These are phyloP conservation scores for Argyra leucocephala DNA, from an alignment of 2,888 invertebrate genomes.

Conservation along the genomic window DNA sequence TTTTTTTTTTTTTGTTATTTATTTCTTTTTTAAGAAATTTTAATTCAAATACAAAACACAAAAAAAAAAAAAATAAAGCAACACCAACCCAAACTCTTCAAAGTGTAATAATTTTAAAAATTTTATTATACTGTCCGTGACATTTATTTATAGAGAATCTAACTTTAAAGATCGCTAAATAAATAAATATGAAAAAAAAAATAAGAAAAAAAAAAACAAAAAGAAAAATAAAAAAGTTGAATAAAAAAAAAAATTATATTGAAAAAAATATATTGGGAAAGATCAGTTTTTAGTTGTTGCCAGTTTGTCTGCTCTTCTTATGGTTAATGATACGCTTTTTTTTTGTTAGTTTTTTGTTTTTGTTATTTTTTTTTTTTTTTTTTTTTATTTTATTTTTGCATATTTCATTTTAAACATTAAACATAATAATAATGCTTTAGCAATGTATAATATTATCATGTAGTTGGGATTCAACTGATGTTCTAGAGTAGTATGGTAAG, in stretches of 20 bases:
- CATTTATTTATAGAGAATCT: not conserved
- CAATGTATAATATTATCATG: too few relatives aligned
- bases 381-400: not conserved
- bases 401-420: not conserved
- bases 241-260: not conserved
- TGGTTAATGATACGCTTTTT: not conserved
- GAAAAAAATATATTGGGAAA: not conserved
- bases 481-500: too few relatives aligned
- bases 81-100: not conserved
- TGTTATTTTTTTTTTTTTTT: not conserved
- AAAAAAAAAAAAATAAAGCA: too few relatives aligned
- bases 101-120: not conserved
- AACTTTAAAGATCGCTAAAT: not conserved
- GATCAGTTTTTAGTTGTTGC: conserved; percentile 6
- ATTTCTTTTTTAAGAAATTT: not conserved
- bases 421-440: too few relatives aligned
- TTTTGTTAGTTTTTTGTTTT: not conserved
- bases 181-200: not conserved
- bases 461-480: too few relatives aligned
- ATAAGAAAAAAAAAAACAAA: not conserved
- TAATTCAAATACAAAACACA: not conserved
- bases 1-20: too few relatives aligned
- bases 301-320: not conserved
- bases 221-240: not conserved
- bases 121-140: not conserved